These are phyloP conservation scores for Diarsia dahlii DNA, from an alignment of 2,888 invertebrate species.

Conservation along the genomic window DNA sequence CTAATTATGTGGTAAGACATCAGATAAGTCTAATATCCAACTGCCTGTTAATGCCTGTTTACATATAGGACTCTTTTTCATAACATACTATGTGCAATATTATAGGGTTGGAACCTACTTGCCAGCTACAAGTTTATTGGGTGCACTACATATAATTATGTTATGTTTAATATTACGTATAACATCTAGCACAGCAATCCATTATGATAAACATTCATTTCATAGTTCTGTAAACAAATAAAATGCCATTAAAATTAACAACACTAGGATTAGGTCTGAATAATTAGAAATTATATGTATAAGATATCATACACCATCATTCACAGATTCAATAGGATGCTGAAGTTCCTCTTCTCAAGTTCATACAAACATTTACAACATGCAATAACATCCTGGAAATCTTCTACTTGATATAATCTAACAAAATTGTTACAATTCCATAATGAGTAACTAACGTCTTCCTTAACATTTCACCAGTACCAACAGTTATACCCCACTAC, in stretches of 20 bases:
- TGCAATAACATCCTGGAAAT: constrained; percentile 23
- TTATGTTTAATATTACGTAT: constrained; percentile 58
- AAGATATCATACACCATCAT: constrained; percentile 19
- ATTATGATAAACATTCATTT: constrained; percentile 52
- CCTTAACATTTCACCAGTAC: constrained; percentile 45
- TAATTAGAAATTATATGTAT: constrained; percentile 21
- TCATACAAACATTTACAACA: constrained; percentile 37
- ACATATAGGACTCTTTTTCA: constrained; percentile 34
- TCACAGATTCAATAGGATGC: constrained; percentile 26
- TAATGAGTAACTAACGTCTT: constrained; percentile 47
- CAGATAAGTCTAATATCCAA: constrained; percentile 7
- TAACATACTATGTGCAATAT: constrained; percentile 51
- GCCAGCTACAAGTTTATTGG: constrained; percentile 53
- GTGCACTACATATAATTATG: constrained; percentile 57
- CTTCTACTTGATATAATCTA: constrained; percentile 38
- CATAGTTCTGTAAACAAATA: constrained; percentile 32
- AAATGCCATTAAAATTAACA: constrained; percentile 7
- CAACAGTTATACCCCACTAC: constrained; percentile 49
- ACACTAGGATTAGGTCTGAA: constrained; percentile 21
- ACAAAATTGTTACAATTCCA: constrained; percentile 60
- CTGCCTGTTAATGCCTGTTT: constrained; percentile 17
- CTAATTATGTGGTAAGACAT: constrained; percentile 6
- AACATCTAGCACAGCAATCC: constrained; percentile 63
- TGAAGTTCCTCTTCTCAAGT: constrained; percentile 25
- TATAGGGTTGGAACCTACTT: constrained; percentile 47